A percentile compares a stretch with the other conserved stretches of the same genome.
Evolutionary conservation across 2,797 vertebrate species (phyloP).

Genomic region (Hippoglossus hippoglossus): DNA sequence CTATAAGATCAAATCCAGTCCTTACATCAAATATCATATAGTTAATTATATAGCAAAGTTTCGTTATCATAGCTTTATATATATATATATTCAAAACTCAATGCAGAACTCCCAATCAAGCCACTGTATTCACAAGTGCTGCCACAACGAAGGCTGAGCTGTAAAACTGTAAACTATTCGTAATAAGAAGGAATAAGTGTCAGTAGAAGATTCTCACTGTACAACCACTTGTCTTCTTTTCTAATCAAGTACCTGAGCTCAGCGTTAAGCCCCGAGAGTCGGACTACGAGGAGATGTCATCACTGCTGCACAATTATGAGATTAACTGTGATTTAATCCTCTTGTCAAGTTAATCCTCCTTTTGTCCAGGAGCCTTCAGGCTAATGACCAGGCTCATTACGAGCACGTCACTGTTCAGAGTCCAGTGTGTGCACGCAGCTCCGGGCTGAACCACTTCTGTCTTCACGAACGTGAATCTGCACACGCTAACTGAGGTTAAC

Average conservation of each 20-base stretch:
- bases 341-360: slow-evolving; percentile 52
- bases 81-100: no score
- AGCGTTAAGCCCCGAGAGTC: slow-evolving; percentile 6
- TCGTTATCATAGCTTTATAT: no score
- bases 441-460: slow-evolving; percentile 61
- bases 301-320: slow-evolving; percentile 32
- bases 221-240: background rate
- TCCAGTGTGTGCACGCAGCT: slow-evolving; percentile 52
- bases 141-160: no score
- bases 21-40: no score
- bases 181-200: no score
- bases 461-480: slow-evolving; percentile 30
- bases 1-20: no score
- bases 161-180: no score
- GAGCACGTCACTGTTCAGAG: slow-evolving; percentile 48
- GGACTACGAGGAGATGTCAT: slow-evolving; percentile 37
- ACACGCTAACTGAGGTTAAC: slow-evolving; percentile 29
- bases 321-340: slow-evolving; percentile 62
- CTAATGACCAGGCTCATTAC: slow-evolving; percentile 61
- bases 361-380: slow-evolving; percentile 55
- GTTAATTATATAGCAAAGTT: no score
- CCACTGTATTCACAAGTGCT: no score
- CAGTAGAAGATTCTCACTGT: no score
- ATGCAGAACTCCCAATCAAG: no score
- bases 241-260: background rate